A percentile compares a stretch with the other conserved stretches of the same genome.
phyloP scores from a whole-genome alignment of 1,140 invertebrate genomes.

The Globodera ellingtonae region DNA sequence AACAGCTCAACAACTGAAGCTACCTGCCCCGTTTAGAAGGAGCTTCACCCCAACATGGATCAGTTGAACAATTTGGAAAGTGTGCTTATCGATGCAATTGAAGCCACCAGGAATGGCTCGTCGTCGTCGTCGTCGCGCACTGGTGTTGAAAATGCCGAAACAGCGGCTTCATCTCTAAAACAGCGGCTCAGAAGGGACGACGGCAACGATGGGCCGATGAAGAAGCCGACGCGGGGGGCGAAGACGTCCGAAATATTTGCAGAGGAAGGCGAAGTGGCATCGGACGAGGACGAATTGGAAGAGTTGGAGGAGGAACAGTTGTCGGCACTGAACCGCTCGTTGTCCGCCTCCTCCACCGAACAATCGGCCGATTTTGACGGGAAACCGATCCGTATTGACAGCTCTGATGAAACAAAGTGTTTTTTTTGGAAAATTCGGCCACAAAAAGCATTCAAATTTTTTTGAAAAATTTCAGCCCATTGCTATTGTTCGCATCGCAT shows the following conservation, averaged over 20 bases:
- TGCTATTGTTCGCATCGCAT: constrained; percentile 47
- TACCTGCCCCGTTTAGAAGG: constrained; percentile 42
- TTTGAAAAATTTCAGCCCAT: constrained; percentile 47
- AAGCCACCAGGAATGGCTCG: neutral
- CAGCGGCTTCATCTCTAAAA: neutral
- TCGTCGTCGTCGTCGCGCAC: no score
- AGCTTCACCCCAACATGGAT: constrained; percentile 52
- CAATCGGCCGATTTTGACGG: constrained; percentile 18
- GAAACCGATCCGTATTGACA: constrained; percentile 54
- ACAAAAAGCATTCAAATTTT: neutral
- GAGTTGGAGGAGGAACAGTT: constrained; percentile 3
- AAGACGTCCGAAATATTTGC: constrained; percentile 24
- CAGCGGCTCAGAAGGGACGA: constrained; percentile 11
- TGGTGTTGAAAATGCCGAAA: neutral
- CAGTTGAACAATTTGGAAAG: neutral
- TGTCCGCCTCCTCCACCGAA: constrained; percentile 19
- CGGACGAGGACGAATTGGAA: constrained; percentile 2
- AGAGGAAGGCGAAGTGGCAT: constrained; percentile 15
- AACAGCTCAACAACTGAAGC: no score
- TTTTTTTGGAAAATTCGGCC: neutral
- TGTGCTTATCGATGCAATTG: neutral
- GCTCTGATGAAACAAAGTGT: constrained; percentile 57
- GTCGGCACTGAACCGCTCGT: constrained; percentile 34
- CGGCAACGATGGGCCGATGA: constrained; percentile 14
- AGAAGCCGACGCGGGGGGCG: neutral